Percentiles rank a stretch among this genome's conserved stretches.
Evolutionary conservation across 2,797 vertebrate species (phyloP).

Genomic region (Clarias fuscus): DNA sequence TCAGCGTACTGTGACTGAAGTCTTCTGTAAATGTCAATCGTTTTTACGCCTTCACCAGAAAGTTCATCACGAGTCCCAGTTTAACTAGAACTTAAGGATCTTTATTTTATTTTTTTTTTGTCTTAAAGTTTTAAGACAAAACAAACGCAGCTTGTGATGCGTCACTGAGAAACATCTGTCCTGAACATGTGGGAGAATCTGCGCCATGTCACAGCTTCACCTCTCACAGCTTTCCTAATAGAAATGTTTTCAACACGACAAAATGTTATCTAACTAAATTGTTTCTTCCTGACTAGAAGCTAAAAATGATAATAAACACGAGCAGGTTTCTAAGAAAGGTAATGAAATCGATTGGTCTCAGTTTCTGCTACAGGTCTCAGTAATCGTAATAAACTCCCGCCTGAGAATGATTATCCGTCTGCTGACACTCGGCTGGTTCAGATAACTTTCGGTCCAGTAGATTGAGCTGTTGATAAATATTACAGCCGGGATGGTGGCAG

Average conservation of each 20-base stretch:
- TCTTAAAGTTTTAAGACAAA: too few species aligned
- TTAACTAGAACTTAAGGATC: too few species aligned
- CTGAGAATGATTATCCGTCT: background rate
- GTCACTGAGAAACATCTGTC: background rate
- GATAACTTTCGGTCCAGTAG: background rate
- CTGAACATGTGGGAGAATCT: background rate
- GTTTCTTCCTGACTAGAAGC: too few species aligned
- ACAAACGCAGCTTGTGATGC: too few species aligned
- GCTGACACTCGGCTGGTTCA: background rate
- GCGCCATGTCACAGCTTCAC: background rate
- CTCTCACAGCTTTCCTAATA: background rate
- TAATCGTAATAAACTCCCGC: background rate
- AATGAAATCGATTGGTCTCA: background rate
- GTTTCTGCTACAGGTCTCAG: background rate
- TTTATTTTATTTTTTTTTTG: too few species aligned
- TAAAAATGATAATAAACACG: too few species aligned
- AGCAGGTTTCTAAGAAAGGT: background rate
- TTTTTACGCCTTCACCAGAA: too few species aligned
- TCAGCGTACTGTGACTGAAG: too few species aligned
- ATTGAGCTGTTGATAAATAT: background rate
- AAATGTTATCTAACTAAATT: too few species aligned
- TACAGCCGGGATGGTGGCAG: background rate
- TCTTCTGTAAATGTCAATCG: too few species aligned
- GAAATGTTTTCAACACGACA: background rate
- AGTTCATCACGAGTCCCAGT: too few species aligned